phyloP scores from a whole-genome alignment of 2,113 vertebrate genomes.

The Fregata magnificens region DNA sequence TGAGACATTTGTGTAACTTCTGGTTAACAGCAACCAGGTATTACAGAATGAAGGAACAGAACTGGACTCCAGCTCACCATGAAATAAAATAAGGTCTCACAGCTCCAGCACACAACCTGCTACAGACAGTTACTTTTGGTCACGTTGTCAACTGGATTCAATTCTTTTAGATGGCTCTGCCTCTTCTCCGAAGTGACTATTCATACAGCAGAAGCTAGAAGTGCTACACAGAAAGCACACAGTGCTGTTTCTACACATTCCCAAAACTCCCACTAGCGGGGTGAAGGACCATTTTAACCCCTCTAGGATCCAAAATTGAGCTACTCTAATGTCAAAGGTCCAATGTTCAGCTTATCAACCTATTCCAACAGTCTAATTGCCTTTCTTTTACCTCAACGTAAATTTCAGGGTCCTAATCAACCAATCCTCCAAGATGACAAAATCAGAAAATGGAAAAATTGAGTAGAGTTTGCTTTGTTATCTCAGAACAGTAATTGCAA shows the following conservation, averaged over 20 bases:
- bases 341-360: neutral
- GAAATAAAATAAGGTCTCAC: neutral
- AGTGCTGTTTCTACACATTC: neutral
- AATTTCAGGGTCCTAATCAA: neutral
- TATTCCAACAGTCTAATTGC: neutral
- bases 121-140: neutral
- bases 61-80: neutral
- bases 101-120: neutral
- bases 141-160: neutral
- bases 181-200: neutral
- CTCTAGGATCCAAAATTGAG: neutral
- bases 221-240: neutral
- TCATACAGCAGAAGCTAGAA: neutral
- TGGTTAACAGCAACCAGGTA: neutral
- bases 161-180: neutral
- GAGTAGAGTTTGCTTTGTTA: neutral
- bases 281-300: neutral
- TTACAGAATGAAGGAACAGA: neutral
- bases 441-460: neutral
- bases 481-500: neutral
- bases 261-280: neutral
- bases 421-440: neutral
- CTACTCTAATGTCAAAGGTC: neutral
- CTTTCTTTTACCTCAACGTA: neutral
- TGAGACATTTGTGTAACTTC: neutral